Evolutionary conservation across 2,113 vertebrate genomes (phyloP).

Genomic region (Crotalus horridus): DNA sequence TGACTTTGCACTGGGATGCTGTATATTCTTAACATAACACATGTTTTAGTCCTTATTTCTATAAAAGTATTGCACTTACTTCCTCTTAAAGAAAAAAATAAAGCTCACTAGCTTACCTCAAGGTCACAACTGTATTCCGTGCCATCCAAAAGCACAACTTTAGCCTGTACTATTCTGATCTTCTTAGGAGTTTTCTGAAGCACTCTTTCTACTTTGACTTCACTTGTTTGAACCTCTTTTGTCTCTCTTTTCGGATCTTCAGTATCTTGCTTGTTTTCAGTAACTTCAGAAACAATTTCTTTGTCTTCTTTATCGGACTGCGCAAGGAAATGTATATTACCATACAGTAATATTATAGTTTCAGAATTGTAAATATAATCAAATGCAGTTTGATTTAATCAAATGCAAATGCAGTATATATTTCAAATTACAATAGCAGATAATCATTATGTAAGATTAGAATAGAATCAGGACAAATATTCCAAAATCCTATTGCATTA

Average conservation of each 20-base stretch:
- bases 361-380: background rate
- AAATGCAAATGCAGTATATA: background rate
- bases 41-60: background rate
- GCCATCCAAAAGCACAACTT: constrained; percentile 86
- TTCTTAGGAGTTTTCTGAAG: constrained; percentile 83
- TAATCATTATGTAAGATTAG: background rate
- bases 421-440: background rate
- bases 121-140: constrained; percentile 85
- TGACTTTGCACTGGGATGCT: background rate
- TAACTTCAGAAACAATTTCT: constrained; percentile 58
- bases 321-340: constrained; percentile 28
- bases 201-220: constrained; percentile 64
- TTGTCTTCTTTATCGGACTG: constrained; percentile 81
- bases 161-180: constrained; percentile 86
- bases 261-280: constrained; percentile 56
- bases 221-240: constrained; percentile 71
- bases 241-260: constrained; percentile 70
- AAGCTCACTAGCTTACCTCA: constrained; percentile 78
- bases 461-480: background rate
- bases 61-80: background rate
- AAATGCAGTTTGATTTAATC: background rate
- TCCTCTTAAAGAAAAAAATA: background rate
- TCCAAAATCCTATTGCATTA: background rate
- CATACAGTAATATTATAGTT: background rate
- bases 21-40: background rate